Evolutionary conservation across 2,888 invertebrate genomes (phyloP), one percentile per base, ranked within the genome.

Genomic region (Agrotis clavis): DNA sequence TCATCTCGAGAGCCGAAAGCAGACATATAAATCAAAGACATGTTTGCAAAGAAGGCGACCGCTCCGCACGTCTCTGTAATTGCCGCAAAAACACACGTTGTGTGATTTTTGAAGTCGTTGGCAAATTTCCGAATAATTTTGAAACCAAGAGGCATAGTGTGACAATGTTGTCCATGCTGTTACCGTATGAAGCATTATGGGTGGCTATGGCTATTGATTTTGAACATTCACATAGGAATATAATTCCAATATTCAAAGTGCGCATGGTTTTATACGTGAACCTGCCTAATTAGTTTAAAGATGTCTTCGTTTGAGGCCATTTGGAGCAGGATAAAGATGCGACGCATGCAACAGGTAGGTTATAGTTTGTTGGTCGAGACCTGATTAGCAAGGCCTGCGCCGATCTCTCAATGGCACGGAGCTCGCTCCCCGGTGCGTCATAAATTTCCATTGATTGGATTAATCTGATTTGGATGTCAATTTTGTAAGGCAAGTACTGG

Each of bases 401-500:
- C 89, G 93, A 94, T 93, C 93, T 94, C 93, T 94, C 93, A 93
- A 93, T 92, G 94, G 93, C 90, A 88, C 85, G 89, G 84, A 89
- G 93, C 91, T 90, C 92, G 93, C 90, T 92, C 93, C 90, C 87
- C 93, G 93, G 94, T 94, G 95, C 95, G 94, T 96, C 96, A 96
- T 96, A 96, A 96, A 96, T 96, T 94, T 94, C 92, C 95, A 95
- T 95, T 96, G 96, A 96, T 96, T 95, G 96, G 96, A 95, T 95
- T 96, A 96, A 96, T 96, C 96, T 96, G 96, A 96, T 96, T 96
- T 96, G 94, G 92, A 94, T 95, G 95, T 95, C 95, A 95, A 95
- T 94, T 96, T 96, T 93, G 94, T 92, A 92, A 91, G 91, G 92
- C 94, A 94, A 93, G 93, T 92, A 92, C 92, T 92, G 91, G 91